phyloP scores from a whole-genome alignment of 2,888 invertebrate genomes.

The Slavum lentiscoides region DNA sequence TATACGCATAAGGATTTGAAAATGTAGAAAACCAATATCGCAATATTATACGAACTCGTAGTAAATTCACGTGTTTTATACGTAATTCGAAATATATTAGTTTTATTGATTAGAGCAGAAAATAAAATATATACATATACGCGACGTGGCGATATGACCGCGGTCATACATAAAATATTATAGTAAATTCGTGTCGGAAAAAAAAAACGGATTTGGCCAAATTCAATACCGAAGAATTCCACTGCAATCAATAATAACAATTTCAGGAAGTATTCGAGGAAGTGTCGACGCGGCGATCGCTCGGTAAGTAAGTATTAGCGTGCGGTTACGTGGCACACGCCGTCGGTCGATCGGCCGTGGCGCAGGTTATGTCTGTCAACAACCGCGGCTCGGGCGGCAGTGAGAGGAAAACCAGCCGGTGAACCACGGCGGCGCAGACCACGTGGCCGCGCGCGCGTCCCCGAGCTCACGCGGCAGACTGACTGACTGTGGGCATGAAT shows the following conservation, averaged over 20 bases:
- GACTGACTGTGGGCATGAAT: slow-evolving; percentile 53
- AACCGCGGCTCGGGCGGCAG: slow-evolving; percentile 13
- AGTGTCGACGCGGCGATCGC: slow-evolving; percentile 24
- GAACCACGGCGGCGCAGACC: slow-evolving; percentile 41
- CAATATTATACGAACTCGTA: too few species aligned
- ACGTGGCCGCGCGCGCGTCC: slow-evolving; percentile 51
- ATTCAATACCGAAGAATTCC: neutral
- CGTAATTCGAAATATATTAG: too few species aligned
- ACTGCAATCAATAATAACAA: neutral
- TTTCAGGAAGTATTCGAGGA: neutral
- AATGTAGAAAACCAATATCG: too few species aligned
- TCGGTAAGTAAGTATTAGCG: slow-evolving; percentile 29
- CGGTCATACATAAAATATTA: too few species aligned
- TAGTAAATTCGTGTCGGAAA: too few species aligned
- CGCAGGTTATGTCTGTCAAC: slow-evolving; percentile 52
- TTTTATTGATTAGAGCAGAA: too few species aligned
- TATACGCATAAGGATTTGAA: too few species aligned
- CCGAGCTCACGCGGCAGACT: slow-evolving; percentile 46
- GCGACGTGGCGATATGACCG: too few species aligned
- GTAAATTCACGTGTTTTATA: too few species aligned
- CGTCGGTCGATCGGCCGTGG: slow-evolving; percentile 53
- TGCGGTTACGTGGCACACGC: slow-evolving; percentile 48
- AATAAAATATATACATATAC: too few species aligned
- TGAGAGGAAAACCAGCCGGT: slow-evolving; percentile 40
- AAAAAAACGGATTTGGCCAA: too few species aligned